Conservation (phyloP, 2,797 vertebrate genomes). For the Paguma larvata region DNA sequence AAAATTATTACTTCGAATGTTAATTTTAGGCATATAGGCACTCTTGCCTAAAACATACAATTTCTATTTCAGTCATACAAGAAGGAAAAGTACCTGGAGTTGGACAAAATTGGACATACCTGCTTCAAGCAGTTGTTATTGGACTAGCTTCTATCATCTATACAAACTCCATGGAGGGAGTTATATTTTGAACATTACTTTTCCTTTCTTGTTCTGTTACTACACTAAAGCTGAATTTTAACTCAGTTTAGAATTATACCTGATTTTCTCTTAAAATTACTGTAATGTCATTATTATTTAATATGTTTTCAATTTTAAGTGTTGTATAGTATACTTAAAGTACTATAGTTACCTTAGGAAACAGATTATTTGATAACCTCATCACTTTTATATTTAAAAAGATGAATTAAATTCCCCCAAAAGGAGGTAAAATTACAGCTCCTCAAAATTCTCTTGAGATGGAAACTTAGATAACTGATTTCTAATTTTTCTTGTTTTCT, state of each 20-base stretch:
- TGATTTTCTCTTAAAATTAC: not conserved
- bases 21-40: not conserved
- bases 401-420: not conserved
- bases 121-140: not conserved
- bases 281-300: slow-evolving; percentile 22
- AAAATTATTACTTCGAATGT: slow-evolving; percentile 30
- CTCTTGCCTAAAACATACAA: not conserved
- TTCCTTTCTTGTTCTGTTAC: not conserved
- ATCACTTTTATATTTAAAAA: slow-evolving; percentile 50
- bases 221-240: slow-evolving; percentile 25
- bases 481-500: not conserved
- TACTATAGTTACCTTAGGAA: not conserved
- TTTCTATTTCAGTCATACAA: not conserved
- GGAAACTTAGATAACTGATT: not conserved
- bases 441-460: not conserved
- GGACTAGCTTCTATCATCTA: not conserved
- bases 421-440: slow-evolving; percentile 43
- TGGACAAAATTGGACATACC: not conserved
- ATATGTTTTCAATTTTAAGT: not conserved
- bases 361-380: not conserved
- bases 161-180: not conserved
- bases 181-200: not conserved
- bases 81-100: not conserved
- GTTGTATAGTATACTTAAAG: not conserved
- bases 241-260: slow-evolving; percentile 21